Base-by-base conservation (phyloP, 1,140 invertebrate species). In the Drosophila fuyamai region DNA sequence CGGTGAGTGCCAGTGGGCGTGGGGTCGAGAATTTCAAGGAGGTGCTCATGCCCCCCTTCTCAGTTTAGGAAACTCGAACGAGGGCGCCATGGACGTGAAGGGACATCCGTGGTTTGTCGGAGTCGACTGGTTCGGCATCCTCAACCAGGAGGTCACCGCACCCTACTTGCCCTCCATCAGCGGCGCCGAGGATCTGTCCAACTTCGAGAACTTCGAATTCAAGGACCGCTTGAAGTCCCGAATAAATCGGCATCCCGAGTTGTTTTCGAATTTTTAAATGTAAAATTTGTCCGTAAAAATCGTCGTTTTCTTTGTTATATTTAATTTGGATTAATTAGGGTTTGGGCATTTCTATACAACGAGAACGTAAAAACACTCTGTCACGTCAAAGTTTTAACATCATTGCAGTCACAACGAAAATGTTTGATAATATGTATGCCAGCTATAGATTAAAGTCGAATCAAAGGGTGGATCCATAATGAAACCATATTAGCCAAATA, bases 121-220 rank as follows among this genome's bases (percentile, higher is more conserved):
- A 1, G 95, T 95, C n/a, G 95, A 98, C 81, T 99, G 97, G 97
- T 95, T 96, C 54, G 94, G 95, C 14, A 95, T 99, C 65, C 96
- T 97, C 60, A 95, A 98, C 88, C 96, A 96, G 85, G 95, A 96
- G 91, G 92, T 96, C 23, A 93, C 94, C 68, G 95, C 97, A 0
- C 96, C 96, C 12, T 98, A 96, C 88, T 91, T 96, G 70, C 97
- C 97, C 0, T 95, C 56, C 8, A 48, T 90, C 9, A 47, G 58
- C 10, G 75, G 67, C 18, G 51, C 70, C 32, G 85, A 89, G 43
- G 85, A 89, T 60, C 18, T 86, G 43, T 89, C 84, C 5, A 84
- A 89, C 35, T 89, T 89, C 54, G 84, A 89, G 1, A 62, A 48
- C 32, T 70, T 38, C 50, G 75, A 63, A 4, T 7, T 32, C 1